phyloP scores from a whole-genome alignment of 2,888 invertebrate genomes.

The Eupithecia tripunctaria region DNA sequence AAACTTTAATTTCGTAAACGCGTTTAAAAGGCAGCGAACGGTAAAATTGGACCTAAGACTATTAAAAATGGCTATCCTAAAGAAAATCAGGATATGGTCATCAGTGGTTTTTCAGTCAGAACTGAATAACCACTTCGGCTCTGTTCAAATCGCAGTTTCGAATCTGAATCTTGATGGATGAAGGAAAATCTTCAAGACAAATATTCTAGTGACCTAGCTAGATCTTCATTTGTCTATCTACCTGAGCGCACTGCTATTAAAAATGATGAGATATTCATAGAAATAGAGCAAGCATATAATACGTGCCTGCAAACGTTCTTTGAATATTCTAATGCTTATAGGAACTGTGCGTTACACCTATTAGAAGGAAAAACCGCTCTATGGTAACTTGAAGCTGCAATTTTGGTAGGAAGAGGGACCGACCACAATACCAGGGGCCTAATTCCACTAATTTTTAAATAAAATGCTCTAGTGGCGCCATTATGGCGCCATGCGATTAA shows the following conservation, averaged over 20 bases:
- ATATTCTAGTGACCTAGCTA: slow-evolving; percentile 15
- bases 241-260: slow-evolving; percentile 21
- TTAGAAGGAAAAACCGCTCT: neutral
- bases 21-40: no score
- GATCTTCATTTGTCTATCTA: neutral
- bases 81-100: no score
- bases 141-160: no score
- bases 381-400: neutral
- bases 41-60: no score
- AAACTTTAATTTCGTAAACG: no score
- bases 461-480: no score
- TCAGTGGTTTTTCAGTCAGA: no score
- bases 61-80: no score
- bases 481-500: no score
- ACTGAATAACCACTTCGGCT: no score
- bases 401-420: neutral
- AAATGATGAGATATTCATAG: slow-evolving; percentile 36
- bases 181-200: neutral
- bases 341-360: neutral
- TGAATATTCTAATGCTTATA: slow-evolving; percentile 13
- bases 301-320: slow-evolving; percentile 27
- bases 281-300: slow-evolving; percentile 31
- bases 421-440: neutral
- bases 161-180: no score
- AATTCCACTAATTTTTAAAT: no score